Evolutionary conservation across 1,140 invertebrate genomes (phyloP), one percentile per base, ranked within the genome.

Genomic region (Micrasema longulum): DNA sequence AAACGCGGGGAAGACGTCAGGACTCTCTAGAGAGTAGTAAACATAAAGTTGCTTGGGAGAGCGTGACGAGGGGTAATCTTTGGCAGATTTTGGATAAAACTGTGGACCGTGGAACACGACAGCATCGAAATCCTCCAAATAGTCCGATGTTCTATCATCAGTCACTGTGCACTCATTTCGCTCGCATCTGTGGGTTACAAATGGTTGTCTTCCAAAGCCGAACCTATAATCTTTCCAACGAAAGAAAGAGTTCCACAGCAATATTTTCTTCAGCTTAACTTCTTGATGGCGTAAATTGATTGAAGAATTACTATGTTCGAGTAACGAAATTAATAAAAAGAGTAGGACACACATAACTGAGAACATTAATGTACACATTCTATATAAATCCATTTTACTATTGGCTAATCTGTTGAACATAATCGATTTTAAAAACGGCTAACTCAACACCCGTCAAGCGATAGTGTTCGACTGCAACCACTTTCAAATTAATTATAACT

Each of bases 51-150:
- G 72, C 26, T 63, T 79, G 77, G 16, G 76, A 14, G 0, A 75
- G 7, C 11, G 62, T 65, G 2, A 77, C 71, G 2, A 7, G 20
- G 1, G 35, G 0, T 9, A 78, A 77, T 35, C 77, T n/a, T 0
- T 57, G n/a, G 0, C 77, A 35, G 11, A 78, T n/a, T 11, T 77
- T 64, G 69, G 77, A 80, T 14, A 77, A 76, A 47, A 57, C 41
- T 81, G 71, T 4, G 79, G 77, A 20, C 68, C 72, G 65, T 82
- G 81, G 45, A 81, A 84, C 0, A 84, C 71, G 4, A 84, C 76
- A 12, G 83, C 82, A 60, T 84, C 82, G 65, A 77, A 84, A 10
- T 79, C 41, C 5, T 80, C 78, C 20, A 79, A 52, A 6, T 48
- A 26, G 9, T 12, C 11, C 47, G 10, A 31, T n/a, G 1, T 38